A percentile compares a stretch with the other conserved stretches of the same genome.
These are phyloP conservation scores for Temnothorax longispinosus DNA, from an alignment of 1,140 invertebrate genomes.

Conservation along the genomic window DNA sequence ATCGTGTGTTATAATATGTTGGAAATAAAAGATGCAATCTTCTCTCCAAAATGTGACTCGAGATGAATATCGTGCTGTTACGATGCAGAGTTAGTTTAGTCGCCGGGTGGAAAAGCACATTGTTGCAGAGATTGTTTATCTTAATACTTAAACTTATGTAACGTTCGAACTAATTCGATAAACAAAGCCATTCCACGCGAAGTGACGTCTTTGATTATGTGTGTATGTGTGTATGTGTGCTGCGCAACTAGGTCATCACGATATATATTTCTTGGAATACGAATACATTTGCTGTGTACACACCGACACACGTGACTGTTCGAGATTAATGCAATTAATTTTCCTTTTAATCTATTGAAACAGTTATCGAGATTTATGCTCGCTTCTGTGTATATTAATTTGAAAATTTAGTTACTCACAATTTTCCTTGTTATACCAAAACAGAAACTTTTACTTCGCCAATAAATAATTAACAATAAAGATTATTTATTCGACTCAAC, in stretches of 20 bases:
- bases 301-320: background rate
- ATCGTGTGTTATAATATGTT: background rate
- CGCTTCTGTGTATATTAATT: background rate
- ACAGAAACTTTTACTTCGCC: too few relatives aligned
- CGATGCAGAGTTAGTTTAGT: background rate
- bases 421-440: background rate
- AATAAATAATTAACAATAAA: too few relatives aligned
- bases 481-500: too few relatives aligned
- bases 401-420: background rate
- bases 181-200: conserved; percentile 9
- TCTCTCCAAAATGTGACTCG: background rate
- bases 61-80: background rate
- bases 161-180: conserved; percentile 4
- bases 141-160: background rate
- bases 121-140: conserved; percentile 14
- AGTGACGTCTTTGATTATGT: conserved; percentile 20
- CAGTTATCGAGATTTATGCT: background rate
- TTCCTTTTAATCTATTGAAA: background rate
- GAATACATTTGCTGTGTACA: background rate
- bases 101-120: background rate
- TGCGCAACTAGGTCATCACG: conserved; percentile 14
- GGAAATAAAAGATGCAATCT: conserved; percentile 9
- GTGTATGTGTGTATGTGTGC: too few relatives aligned
- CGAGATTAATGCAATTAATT: background rate
- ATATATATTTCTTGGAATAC: background rate